Base-by-base conservation (phyloP, 2,113 vertebrate genomes). In the Loxodonta africana region DNA sequence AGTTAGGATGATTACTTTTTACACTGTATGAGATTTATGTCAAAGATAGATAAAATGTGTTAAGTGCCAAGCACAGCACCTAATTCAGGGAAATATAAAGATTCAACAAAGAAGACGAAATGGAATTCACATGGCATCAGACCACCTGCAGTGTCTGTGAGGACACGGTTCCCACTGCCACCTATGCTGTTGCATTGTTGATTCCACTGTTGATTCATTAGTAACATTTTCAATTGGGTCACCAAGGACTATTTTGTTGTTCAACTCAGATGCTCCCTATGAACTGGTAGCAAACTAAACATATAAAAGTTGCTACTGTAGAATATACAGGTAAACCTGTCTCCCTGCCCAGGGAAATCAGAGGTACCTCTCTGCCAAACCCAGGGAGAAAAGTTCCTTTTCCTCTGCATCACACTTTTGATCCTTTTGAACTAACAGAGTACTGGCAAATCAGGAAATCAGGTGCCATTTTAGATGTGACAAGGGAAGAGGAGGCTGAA, bases 81-180 rank as follows among this genome's bases (percentile, higher is more conserved):
- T 95, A 78, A 86, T 84, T 84, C 33, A 33, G 15, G 83, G 18
- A 91, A 85, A 85, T 10, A 41, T 10, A 46, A 65, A 94, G 60
- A 77, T 77, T 95, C 51, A 73, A 9, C 23, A 71, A 57, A 83
- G 62, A 83, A 91, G 82, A 53, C 20, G 12, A 88, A 94, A 87
- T 7, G 26, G 37, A 93, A 84, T 74, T 96, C 69, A 74, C 21
- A 82, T 90, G 30, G 51, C 63, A 83, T 21, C 37, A 93, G 63
- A 44, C 28, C 57, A 60, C 67, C 15, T 2, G 28, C 53, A 4
- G 0, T 25, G 96, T 85, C 95, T 88, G 96, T 71, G 33, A 95
- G 96, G 97, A 96, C 65, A n/a, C 14, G 82, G 51, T 77, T 65
- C 85, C 90, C 95, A 67, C 20, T 71, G 96, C 44, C 28, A 17